Evolutionary conservation across 2,113 vertebrate genomes (phyloP).

Genomic region (Pachypanchax playfairii): DNA sequence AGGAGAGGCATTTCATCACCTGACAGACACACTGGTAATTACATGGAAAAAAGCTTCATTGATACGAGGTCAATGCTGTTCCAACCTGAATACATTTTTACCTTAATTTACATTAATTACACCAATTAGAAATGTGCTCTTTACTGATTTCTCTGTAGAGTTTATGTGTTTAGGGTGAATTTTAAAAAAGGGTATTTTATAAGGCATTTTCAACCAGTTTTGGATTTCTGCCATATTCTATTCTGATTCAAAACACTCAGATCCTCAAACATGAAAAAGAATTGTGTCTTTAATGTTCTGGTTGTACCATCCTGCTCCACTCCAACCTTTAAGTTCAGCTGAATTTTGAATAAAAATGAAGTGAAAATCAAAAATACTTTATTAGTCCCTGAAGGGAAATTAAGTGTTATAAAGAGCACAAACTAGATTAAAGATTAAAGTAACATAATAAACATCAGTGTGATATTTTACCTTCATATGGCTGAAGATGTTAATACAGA

Average conservation of each 20-base stretch:
- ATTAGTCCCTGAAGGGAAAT: too few relatives aligned
- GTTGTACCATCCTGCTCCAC: background rate
- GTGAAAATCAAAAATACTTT: too few relatives aligned
- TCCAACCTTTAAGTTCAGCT: background rate
- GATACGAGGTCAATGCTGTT: slow-evolving; percentile 27
- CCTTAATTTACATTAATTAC: slow-evolving; percentile 3
- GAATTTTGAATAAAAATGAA: background rate
- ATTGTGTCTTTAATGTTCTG: too few relatives aligned
- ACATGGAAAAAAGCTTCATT: slow-evolving; percentile 55
- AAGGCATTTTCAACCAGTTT: background rate
- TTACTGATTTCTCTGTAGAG: background rate
- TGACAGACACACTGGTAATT: slow-evolving; percentile 57
- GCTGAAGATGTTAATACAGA: too few relatives aligned
- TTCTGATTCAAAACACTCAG: background rate
- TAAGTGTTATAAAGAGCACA: too few relatives aligned
- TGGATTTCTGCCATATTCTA: background rate
- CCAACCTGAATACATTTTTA: slow-evolving; percentile 11
- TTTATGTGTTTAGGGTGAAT: too few relatives aligned
- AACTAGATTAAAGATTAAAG: background rate
- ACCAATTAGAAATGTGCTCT: background rate
- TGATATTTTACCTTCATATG: too few relatives aligned
- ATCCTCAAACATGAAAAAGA: too few relatives aligned
- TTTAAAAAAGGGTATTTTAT: background rate
- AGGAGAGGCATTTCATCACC: slow-evolving; percentile 13
- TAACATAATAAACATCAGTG: too few relatives aligned